Evolutionary conservation across 2,797 vertebrate species (phyloP), one percentile per base, ranked within the genome.

Genomic region (Channallabes apus): DNA sequence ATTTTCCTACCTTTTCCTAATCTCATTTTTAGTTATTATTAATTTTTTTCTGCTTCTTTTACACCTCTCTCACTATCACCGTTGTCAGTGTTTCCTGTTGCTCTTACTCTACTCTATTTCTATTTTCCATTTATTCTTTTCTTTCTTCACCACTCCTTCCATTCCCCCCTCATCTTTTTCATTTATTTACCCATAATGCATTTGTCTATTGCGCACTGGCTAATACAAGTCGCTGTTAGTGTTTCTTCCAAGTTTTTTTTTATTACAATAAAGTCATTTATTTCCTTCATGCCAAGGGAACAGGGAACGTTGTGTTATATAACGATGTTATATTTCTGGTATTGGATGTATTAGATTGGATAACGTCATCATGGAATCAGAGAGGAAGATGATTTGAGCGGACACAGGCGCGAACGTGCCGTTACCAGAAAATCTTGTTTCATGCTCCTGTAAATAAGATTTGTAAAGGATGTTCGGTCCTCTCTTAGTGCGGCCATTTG

Each of bases 391-490:
- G 73, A 77, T 56, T 77, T 22, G 54, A 12, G 54, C 54, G 17
- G 29, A 59, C 29, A 77, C n/a, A 58, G 15, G 15, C n/a, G 15
- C 56, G 46, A 75, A 75, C 46, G 6, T 76, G 72, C 18, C 20
- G 72, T 27, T 58, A 11, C 46, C 65, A 78, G 76, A 85, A 86
- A 88, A 85, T 82, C 85, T 46, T 83, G 54, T 86, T 84, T 85
- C 69, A 73, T 88, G 82, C 86, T 82, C 85, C 56, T 76, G 65
- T 85, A 79, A 82, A 87, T 82, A 65, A 80, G 84, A 75, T 58
- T 46, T 20, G 22, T 58, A 81, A 75, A 72, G 77, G 46, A 68
- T 51, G 35, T 27, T 59, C 38, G 6, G 27, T 32, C 46, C n/a
- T 76, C 58, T 14, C 27, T 76, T 54, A 77, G 69, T 62, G 82